Evolutionary conservation across 2,113 vertebrate species (phyloP).

Genomic region (Alligator sinensis): DNA sequence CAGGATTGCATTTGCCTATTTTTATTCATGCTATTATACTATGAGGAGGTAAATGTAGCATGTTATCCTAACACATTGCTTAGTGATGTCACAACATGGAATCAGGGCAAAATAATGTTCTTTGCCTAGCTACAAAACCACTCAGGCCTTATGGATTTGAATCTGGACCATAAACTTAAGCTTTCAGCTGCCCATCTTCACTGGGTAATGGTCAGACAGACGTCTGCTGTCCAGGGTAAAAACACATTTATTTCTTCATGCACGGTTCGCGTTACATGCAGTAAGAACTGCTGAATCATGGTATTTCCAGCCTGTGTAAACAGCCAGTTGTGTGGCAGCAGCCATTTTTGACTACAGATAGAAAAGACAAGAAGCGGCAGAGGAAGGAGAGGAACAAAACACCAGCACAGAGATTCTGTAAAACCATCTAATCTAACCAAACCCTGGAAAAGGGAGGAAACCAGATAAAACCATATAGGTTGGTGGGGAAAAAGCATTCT

Average conservation of each 20-base stretch:
- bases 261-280: not conserved
- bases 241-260: not conserved
- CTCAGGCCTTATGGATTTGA: not conserved
- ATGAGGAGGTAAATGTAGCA: not conserved
- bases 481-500: too few relatives aligned
- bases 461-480: too few relatives aligned
- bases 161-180: not conserved
- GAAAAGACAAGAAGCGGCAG: not conserved
- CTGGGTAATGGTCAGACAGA: not conserved
- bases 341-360: not conserved
- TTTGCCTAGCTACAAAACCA: not conserved
- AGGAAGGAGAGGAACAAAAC: not conserved
- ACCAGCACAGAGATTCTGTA: not conserved
- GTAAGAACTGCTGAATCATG: not conserved
- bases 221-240: not conserved
- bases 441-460: too few relatives aligned
- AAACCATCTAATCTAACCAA: too few relatives aligned
- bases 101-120: not conserved
- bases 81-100: not conserved
- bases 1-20: too few relatives aligned
- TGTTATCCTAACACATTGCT: not conserved
- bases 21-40: too few relatives aligned
- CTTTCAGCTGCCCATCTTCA: not conserved
- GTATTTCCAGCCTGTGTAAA: not conserved
- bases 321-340: not conserved